Evolutionary conservation across 1,140 invertebrate genomes (phyloP), one percentile per base, ranked within the genome.

Genomic region (Latrodectus geometricus): DNA sequence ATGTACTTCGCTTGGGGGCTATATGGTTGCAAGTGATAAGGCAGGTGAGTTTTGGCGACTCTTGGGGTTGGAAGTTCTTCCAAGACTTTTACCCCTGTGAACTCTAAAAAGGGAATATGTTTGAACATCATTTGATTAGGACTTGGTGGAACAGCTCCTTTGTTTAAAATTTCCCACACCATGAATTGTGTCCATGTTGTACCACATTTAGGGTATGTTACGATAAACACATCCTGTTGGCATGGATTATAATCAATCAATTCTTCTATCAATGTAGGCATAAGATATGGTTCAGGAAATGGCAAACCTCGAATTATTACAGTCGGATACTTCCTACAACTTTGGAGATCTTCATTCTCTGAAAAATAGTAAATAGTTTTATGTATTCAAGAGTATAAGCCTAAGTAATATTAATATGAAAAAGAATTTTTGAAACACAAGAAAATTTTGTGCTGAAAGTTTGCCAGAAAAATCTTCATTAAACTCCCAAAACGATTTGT

Each of bases 191-290:
- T 83, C 88, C 88, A 88, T 1, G 86, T 88, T 8, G 81, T 88
- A 17, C 88, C 88, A 69, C 86, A 81, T 74, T 87, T 87, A 35
- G 88, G 88, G 79, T 88, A 88, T 20, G 88, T 88, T 4, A 84
- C 86, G 11, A 88, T 75, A 56, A 87, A 87, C 12, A 88, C 87
- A 23, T 88, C 88, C 7, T 56, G 23, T 8, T 88, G 48, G n/a
- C 14, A 8, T 17, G 88, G 86, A 12, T 61, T 78, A 20, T 76
- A 88, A 35, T 35, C 35, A 35, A 35, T 35, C 35, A 35, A 35
- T 35, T 35, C 35, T 35, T 35, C 35, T 35, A 35, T 35, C 35
- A 35, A 35, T 1, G 35, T 5, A 35, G 35, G 35, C 35, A 35
- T 35, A 35, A 35, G 35, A 35, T 35, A 35, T 35, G 35, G 35